phyloP scores from a whole-genome alignment of 1,140 invertebrate genomes.

The Artemia franciscana region DNA sequence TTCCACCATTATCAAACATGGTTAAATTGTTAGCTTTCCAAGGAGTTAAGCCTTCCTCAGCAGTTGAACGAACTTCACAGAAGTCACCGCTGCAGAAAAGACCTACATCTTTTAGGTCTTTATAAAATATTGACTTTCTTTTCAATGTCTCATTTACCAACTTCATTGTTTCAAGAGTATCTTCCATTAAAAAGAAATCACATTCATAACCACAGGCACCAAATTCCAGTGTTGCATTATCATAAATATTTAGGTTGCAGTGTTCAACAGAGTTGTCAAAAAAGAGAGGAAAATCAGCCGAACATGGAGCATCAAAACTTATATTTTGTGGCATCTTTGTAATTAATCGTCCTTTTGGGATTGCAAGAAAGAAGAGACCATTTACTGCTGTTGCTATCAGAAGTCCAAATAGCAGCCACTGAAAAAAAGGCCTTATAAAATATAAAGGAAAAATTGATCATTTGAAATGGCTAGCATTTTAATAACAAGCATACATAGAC shows the following conservation, averaged over 20 bases:
- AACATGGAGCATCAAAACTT: not conserved
- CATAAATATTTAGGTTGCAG: not conserved
- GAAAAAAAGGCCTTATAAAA: not conserved
- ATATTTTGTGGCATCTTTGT: slow-evolving; percentile 1
- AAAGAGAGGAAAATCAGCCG: not conserved
- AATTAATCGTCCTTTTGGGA: slow-evolving; percentile 9
- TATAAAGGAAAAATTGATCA: not conserved
- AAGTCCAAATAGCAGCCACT: slow-evolving; percentile 1
- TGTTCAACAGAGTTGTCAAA: not conserved
- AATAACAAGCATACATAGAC: no score
- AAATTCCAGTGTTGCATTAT: not conserved
- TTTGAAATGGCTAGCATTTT: not conserved
- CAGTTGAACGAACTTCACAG: not conserved
- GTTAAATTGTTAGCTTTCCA: not conserved
- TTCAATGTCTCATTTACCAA: not conserved
- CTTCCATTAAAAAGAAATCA: not conserved
- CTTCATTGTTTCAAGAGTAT: not conserved
- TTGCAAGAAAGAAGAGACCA: slow-evolving; percentile 10
- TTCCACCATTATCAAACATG: not conserved
- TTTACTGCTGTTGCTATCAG: slow-evolving; percentile 1
- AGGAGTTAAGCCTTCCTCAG: not conserved
- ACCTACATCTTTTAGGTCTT: not conserved
- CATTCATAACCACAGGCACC: not conserved
- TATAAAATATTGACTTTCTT: not conserved
- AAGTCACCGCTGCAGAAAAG: not conserved